Conservation (phyloP, 37 sponge, comb jelly and placozoan species). For the Eunapius fragilis region DNA sequence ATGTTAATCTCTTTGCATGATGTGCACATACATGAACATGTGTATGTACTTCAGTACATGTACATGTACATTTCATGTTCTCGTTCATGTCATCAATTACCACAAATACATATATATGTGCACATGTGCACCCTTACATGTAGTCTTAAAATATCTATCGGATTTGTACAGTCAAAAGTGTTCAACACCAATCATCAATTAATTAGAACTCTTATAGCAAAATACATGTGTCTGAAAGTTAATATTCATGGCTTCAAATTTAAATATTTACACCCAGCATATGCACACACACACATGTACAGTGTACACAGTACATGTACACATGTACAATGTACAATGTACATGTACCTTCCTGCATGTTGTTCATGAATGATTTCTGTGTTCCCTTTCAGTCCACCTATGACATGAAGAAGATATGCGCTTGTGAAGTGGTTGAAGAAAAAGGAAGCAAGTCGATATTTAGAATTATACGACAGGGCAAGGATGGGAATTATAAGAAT, state of each 20-base stretch:
- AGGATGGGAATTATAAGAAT: constrained; percentile 64
- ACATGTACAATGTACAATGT: background rate
- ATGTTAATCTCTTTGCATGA: no score
- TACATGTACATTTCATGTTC: background rate
- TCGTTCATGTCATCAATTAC: no score
- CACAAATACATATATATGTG: no score
- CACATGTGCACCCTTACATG: no score
- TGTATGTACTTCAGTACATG: background rate
- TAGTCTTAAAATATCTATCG: no score
- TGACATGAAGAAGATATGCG: constrained; percentile 71
- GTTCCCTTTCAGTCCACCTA: constrained; percentile 34
- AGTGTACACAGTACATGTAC: background rate
- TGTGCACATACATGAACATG: background rate
- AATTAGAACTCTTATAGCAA: no score
- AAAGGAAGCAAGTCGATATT: constrained; percentile 31
- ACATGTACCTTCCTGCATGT: background rate
- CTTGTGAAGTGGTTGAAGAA: constrained; percentile 72
- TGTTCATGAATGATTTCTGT: background rate
- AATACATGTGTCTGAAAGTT: no score
- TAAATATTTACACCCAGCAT: no score
- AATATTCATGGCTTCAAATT: no score
- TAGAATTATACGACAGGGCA: constrained; percentile 54
- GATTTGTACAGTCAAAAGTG: no score
- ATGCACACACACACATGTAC: no score
- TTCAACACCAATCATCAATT: no score